Evolutionary conservation across 2,113 vertebrate species (phyloP).

Genomic region (Rhineura floridana): DNA sequence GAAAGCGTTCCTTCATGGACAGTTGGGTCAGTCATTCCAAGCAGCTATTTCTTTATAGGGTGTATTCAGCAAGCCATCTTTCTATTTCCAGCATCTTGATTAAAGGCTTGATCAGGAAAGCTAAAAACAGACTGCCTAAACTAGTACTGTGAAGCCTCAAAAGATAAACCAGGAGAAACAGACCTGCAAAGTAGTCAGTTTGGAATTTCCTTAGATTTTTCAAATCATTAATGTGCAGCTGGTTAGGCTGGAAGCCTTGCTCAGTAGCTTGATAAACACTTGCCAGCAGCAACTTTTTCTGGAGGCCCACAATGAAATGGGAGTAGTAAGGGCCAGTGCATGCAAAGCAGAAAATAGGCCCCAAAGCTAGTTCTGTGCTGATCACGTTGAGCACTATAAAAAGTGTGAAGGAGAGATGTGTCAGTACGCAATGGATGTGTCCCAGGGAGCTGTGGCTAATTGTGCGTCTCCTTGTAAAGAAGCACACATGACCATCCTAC

Average conservation of each 20-base stretch:
- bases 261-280: background rate
- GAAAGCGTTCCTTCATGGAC: background rate
- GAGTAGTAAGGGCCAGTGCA: background rate
- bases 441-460: background rate
- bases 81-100: constrained; percentile 7
- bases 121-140: background rate
- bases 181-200: background rate
- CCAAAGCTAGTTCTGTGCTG: background rate
- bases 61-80: too few species aligned
- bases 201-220: background rate
- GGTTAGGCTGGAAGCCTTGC: background rate
- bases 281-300: background rate
- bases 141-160: background rate
- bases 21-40: background rate
- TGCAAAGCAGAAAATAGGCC: background rate
- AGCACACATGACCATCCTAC: too few species aligned
- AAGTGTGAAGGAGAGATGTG: background rate
- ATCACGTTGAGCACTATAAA: background rate
- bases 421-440: background rate
- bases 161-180: background rate
- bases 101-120: background rate
- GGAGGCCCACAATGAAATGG: background rate
- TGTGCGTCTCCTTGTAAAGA: background rate
- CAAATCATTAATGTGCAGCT: background rate
- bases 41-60: background rate